Base-by-base conservation (phyloP, 1,140 invertebrate genomes). In the Diabrotica virgifera region DNA sequence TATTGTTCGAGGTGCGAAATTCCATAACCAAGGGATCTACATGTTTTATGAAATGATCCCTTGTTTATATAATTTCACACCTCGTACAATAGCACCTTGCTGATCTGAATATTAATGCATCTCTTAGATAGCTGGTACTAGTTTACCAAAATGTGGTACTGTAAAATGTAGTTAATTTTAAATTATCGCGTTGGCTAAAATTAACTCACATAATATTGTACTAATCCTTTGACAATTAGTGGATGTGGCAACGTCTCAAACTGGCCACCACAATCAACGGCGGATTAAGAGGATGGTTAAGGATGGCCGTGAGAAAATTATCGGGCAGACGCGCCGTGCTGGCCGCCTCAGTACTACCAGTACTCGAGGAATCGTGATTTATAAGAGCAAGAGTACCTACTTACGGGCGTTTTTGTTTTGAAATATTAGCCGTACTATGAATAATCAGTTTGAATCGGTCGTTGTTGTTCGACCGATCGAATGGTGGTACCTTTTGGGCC, bases 221-320 rank as follows among this genome's bases (percentile, higher is more conserved):
- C 24, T 24, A 24, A 24, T 24, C 24, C 24, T 24, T 24, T 4
- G 24, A 24, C 24, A 24, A 24, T 24, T 24, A 24, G 24, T 24
- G 24, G 40, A 46, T 46, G 40, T 10, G 8, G 40, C 5, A n/a
- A n/a, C 40, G n/a, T 10, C 40, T 10, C 4, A 6, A n/a, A n/a
- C 40, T 10, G 40, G 8, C n/a, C 8, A 46, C 40, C 40, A 46
- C 40, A 6, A 46, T 46, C 40, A 46, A 46, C 40, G 40, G n/a
- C 40, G 40, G 40, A 46, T 46, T 46, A 46, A 46, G n/a, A 46
- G n/a, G 40, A 46, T 46, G 40, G 40, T 46, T 46, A 46, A 46
- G 40, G 40, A 46, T n/a, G 40, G 40, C 40, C 40, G 40, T 46
- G 40, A 46, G 40, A 46, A 46, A 46, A 46, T 46, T 46, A 46